Conservation (phyloP, 1,140 invertebrate species). For the Aphaenogaster ashmeadi region DNA sequence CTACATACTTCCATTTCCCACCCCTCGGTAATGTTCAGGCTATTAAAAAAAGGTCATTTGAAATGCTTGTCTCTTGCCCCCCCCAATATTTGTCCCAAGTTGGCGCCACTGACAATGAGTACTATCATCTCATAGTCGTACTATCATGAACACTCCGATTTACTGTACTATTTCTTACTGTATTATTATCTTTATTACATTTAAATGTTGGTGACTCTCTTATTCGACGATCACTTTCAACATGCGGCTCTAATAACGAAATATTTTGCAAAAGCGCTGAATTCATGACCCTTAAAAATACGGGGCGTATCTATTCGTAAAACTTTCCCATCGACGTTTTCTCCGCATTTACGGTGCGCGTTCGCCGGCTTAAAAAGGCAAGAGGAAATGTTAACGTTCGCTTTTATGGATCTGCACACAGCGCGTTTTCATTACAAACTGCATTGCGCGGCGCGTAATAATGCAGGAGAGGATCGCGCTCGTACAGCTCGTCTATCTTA, state of each 20-base stretch:
- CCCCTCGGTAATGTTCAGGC: too few relatives aligned
- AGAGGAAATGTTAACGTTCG: slow-evolving; percentile 58
- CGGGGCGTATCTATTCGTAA: slow-evolving; percentile 7
- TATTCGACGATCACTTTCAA: neutral
- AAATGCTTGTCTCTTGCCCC: too few relatives aligned
- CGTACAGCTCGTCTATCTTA: slow-evolving; percentile 63
- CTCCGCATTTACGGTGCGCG: slow-evolving; percentile 28
- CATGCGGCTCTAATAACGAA: slow-evolving; percentile 16
- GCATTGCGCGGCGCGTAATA: slow-evolving; percentile 58
- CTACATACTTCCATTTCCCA: too few relatives aligned
- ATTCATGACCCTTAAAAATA: slow-evolving; percentile 47
- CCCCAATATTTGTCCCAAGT: too few relatives aligned
- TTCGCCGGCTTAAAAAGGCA: slow-evolving; percentile 48
- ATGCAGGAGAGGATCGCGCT: slow-evolving; percentile 56
- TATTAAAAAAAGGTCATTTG: too few relatives aligned
- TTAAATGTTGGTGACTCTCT: neutral
- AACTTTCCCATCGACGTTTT: slow-evolving; percentile 44
- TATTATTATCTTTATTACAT: neutral
- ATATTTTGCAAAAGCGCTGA: slow-evolving; percentile 3
- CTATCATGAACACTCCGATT: neutral
- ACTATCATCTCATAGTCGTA: neutral
- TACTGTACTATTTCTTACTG: neutral
- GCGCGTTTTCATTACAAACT: slow-evolving; percentile 64
- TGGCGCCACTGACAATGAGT: too few relatives aligned
- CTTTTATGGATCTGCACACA: slow-evolving; percentile 59